These are phyloP conservation scores for Nyleta sp. DNA, from an alignment of 2,888 invertebrate species.

Conservation along the genomic window DNA sequence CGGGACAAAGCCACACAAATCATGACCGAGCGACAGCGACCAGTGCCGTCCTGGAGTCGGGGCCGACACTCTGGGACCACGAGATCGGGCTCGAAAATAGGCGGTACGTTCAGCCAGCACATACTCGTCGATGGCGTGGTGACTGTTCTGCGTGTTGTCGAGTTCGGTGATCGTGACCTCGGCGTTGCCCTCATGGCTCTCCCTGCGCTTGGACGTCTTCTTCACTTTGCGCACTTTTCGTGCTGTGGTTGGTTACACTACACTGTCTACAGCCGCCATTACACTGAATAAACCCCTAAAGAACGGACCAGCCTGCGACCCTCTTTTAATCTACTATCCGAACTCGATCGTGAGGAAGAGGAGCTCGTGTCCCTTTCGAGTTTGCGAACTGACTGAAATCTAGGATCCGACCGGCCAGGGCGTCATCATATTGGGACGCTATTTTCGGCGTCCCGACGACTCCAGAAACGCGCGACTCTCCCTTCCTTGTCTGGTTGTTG, in stretches of 20 bases:
- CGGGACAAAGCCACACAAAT: too few species aligned
- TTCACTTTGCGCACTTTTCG: conserved; percentile 95
- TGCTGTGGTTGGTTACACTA: conserved; percentile 92
- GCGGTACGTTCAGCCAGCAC: conserved; percentile 86
- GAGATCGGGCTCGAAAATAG: conserved; percentile 34
- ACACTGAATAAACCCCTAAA: conserved; percentile 34
- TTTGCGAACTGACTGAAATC: conserved; percentile 83
- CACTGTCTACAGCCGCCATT: conserved; percentile 97
- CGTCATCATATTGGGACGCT: conserved; percentile 82
- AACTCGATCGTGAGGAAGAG: conserved; percentile 50
- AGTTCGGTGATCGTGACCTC: conserved; percentile 93
- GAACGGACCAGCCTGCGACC: conserved; percentile 16
- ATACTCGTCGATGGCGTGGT: conserved; percentile 89
- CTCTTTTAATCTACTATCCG: conserved; percentile 32
- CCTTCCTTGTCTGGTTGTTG: conserved; percentile 65
- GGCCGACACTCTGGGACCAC: conserved; percentile 47
- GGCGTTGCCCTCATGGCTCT: conserved; percentile 87
- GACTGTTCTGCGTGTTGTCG: conserved; percentile 87
- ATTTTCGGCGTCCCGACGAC: conserved; percentile 82
- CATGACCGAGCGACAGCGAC: too few species aligned
- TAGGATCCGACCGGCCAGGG: conserved; percentile 80
- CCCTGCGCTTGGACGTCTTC: conserved; percentile 92
- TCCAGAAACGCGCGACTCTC: conserved; percentile 78
- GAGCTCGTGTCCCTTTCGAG: conserved; percentile 77
- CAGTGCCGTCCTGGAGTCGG: conserved; percentile 11